phyloP scores from a whole-genome alignment of 2,888 invertebrate genomes.

The Tipula vernalis region DNA sequence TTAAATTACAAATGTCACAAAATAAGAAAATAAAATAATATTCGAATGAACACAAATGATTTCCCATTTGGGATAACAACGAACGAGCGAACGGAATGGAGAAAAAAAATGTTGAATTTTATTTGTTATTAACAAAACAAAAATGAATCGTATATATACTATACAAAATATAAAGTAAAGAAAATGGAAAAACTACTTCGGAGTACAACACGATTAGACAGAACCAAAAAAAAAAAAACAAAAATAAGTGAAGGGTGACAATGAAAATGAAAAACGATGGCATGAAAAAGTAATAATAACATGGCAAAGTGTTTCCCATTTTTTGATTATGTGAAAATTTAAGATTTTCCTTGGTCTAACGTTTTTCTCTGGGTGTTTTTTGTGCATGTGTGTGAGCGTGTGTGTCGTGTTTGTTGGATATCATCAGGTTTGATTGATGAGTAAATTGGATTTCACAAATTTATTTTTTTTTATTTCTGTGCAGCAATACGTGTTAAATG shows the following conservation, averaged over 20 bases:
- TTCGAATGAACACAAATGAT: slow-evolving; percentile 4
- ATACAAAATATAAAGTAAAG: background rate
- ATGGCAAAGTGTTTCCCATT: background rate
- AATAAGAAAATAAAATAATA: background rate
- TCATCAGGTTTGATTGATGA: background rate
- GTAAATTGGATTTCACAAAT: background rate
- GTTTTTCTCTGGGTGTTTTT: background rate
- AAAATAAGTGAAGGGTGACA: slow-evolving; percentile 4
- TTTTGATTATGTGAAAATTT: background rate
- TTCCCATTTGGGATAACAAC: slow-evolving; percentile 4
- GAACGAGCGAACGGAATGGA: background rate
- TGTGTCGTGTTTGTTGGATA: background rate
- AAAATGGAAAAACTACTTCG: background rate
- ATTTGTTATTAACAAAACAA: background rate
- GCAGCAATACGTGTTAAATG: background rate
- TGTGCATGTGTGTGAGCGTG: background rate
- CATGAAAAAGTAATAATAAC: background rate
- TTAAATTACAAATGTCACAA: background rate
- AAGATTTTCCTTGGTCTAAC: background rate
- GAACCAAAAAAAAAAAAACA: background rate
- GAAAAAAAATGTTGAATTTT: background rate
- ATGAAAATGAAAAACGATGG: background rate
- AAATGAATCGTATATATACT: background rate
- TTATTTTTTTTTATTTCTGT: background rate
- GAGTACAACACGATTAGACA: background rate